Conservation (phyloP, 2,888 invertebrate genomes). For the Caenorhabditis sp. region DNA sequence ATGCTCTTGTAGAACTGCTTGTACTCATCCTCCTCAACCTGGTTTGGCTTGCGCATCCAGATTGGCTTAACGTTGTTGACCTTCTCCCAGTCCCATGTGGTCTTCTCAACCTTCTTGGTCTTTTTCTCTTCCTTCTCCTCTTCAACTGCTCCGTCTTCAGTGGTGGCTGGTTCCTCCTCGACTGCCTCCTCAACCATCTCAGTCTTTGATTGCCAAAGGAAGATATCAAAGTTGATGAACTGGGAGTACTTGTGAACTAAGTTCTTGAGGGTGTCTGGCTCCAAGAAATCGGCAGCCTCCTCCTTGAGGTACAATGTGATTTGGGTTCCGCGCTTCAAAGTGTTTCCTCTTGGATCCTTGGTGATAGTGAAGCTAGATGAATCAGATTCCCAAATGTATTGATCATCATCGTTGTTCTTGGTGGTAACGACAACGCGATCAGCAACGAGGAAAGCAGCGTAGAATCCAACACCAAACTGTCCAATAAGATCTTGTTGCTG, state of each 20-base stretch:
- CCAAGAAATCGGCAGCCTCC: constrained; percentile 96
- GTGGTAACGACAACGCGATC: constrained; percentile 96
- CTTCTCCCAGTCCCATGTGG: constrained; percentile 97
- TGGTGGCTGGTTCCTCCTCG: constrained; percentile 86
- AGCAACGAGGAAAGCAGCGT: constrained; percentile 97
- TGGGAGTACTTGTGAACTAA: constrained; percentile 97
- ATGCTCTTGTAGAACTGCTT: constrained; percentile 95
- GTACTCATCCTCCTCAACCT: constrained; percentile 88
- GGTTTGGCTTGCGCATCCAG: constrained; percentile 92
- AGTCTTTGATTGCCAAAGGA: constrained; percentile 88
- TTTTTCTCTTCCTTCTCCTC: constrained; percentile 81
- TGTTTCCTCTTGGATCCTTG: constrained; percentile 93
- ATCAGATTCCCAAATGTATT: constrained; percentile 99
- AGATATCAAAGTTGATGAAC: constrained; percentile 99
- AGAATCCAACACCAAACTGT: constrained; percentile 97
- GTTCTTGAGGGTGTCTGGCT: constrained; percentile 92
- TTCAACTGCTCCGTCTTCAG: constrained; percentile 81
- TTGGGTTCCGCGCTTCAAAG: constrained; percentile 91
- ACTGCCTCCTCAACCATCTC: constrained; percentile 85
- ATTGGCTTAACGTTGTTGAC: constrained; percentile 98
- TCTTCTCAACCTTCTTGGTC: constrained; percentile 89
- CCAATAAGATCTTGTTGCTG: constrained; percentile 92
- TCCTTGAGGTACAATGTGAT: constrained; percentile 93
- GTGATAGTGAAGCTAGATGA: constrained; percentile 92
- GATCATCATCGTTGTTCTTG: constrained; percentile 94